Percentiles rank a stretch among this genome's conserved stretches.
Evolutionary conservation across 2,888 invertebrate genomes (phyloP).

Genomic region (Phytoseiulus persimilis): DNA sequence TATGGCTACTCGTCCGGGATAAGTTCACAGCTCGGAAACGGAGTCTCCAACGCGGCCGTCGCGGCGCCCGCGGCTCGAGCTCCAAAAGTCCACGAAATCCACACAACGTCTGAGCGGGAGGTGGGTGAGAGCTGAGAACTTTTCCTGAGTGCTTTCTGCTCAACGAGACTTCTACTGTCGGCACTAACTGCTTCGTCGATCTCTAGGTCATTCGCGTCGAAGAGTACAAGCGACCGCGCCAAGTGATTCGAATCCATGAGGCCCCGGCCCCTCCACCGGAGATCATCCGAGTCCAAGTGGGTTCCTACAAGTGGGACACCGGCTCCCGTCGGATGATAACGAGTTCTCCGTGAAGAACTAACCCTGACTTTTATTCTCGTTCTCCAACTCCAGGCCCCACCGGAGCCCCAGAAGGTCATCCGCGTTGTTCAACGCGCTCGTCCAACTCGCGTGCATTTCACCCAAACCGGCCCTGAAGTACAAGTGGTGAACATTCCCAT

Average conservation of each 20-base stretch:
- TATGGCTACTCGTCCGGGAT: conserved; percentile 22
- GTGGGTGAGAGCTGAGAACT: background rate
- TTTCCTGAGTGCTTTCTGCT: background rate
- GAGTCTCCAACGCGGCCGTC: background rate
- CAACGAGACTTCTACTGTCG: background rate
- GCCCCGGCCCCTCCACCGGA: conserved; percentile 19
- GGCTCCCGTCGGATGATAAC: background rate
- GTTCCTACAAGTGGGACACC: background rate
- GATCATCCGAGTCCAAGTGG: conserved; percentile 28
- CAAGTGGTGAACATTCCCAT: conserved; percentile 32
- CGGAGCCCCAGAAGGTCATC: conserved; percentile 34
- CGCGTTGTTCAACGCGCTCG: conserved; percentile 33
- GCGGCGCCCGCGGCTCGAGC: background rate
- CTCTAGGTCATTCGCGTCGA: conserved; percentile 21
- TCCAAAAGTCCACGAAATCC: conserved; percentile 34
- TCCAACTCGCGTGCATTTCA: conserved; percentile 22
- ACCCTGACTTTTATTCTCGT: background rate
- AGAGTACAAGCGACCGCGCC: conserved; percentile 22
- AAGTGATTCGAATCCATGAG: conserved; percentile 25
- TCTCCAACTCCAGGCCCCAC: background rate
- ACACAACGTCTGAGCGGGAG: conserved; percentile 23
- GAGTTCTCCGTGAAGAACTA: background rate
- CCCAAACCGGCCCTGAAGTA: conserved; percentile 27
- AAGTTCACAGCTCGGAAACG: background rate
- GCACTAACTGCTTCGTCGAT: background rate